These are phyloP conservation scores for Rapana venosa DNA, from an alignment of 2,888 invertebrate species.

Conservation along the genomic window DNA sequence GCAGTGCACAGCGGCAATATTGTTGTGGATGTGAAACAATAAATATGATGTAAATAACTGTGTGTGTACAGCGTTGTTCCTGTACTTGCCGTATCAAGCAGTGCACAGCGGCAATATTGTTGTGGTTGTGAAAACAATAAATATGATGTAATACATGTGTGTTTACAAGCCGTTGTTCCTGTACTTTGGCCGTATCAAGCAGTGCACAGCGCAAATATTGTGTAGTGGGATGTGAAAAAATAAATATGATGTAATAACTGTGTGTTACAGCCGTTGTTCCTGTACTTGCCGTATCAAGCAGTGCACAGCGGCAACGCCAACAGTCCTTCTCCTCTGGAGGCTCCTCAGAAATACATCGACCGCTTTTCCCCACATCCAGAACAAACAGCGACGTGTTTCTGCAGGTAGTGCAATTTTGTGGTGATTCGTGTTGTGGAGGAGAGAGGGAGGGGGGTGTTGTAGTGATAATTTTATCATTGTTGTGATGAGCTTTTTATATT, in stretches of 20 bases:
- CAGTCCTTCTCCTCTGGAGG: slow-evolving; percentile 84
- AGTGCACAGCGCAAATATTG: no score
- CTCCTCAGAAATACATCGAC: slow-evolving; percentile 85
- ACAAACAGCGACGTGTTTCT: slow-evolving; percentile 86
- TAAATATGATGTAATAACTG: slow-evolving; percentile 78
- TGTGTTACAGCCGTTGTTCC: slow-evolving; percentile 85
- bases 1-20: slow-evolving; percentile 92
- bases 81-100: slow-evolving; percentile 90
- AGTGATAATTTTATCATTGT: no score
- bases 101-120: slow-evolving; percentile 89
- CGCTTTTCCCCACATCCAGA: slow-evolving; percentile 85
- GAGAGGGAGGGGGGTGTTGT: no score
- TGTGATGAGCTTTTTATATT: not conserved
- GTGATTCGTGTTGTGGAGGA: no score
- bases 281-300: slow-evolving; percentile 90
- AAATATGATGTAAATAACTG: slow-evolving; percentile 79
- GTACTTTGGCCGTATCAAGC: slow-evolving; percentile 90
- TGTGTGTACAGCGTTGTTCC: slow-evolving; percentile 85
- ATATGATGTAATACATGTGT: no score
- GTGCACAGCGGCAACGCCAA: slow-evolving; percentile 93
- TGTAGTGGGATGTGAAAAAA: no score
- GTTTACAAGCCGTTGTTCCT: slow-evolving; percentile 87
- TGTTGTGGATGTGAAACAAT: no score
- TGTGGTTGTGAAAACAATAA: no score
- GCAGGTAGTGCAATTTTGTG: no score